These are phyloP conservation scores for Sipunculus nudus DNA, from an alignment of 2,888 invertebrate genomes.

Conservation along the genomic window DNA sequence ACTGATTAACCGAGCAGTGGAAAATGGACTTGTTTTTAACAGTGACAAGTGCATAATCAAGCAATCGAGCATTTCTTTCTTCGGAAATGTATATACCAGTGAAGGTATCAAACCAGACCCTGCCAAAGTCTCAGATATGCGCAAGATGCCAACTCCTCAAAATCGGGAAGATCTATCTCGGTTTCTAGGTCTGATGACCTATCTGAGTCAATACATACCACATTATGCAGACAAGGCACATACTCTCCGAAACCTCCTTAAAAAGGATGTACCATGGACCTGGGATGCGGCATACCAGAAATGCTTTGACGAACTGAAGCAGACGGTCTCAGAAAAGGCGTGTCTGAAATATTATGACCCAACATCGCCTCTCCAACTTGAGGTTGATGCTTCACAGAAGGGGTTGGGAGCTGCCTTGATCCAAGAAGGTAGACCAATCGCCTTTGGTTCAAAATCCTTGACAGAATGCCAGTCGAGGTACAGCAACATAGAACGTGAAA, in stretches of 20 bases:
- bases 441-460: constrained; percentile 34
- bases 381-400: constrained; percentile 36
- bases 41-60: too few relatives aligned
- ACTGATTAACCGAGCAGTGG: too few relatives aligned
- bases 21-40: too few relatives aligned
- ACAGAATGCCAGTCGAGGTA: constrained; percentile 36
- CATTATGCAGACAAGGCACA: constrained; percentile 36
- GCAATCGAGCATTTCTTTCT: too few relatives aligned
- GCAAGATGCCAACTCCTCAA: constrained; percentile 36
- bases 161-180: constrained; percentile 37
- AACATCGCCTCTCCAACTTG: constrained; percentile 29
- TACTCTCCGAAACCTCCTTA: constrained; percentile 32
- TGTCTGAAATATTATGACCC: constrained; percentile 34
- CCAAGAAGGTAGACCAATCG: constrained; percentile 33
- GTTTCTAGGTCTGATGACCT: constrained; percentile 39
- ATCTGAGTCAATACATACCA: constrained; percentile 38
- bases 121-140: constrained; percentile 32
- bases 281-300: constrained; percentile 35
- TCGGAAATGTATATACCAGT: too few relatives aligned
- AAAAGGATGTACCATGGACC: constrained; percentile 23
- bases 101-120: constrained; percentile 33
- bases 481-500: constrained; percentile 30
- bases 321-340: constrained; percentile 21
- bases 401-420: constrained; percentile 38
- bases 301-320: constrained; percentile 25